phyloP scores from a whole-genome alignment of 1,140 invertebrate species.

The Drosophila sturtevanti region DNA sequence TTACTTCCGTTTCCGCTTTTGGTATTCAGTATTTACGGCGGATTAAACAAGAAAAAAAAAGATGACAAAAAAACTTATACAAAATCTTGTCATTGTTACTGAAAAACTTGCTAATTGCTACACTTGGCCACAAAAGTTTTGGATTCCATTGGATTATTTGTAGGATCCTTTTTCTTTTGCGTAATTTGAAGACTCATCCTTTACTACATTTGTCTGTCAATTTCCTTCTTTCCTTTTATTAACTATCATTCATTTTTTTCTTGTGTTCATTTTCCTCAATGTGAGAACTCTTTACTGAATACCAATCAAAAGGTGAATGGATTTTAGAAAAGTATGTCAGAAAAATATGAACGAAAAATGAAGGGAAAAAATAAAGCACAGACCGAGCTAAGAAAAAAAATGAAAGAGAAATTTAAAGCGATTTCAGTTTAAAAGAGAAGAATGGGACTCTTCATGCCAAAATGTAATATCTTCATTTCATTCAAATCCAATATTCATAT shows the following conservation, averaged over 20 bases:
- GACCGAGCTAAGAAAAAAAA: not conserved
- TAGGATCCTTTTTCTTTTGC: too few relatives aligned
- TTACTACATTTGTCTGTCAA: not conserved
- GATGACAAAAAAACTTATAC: conserved; percentile 29
- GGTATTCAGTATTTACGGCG: not conserved
- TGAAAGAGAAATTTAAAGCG: not conserved
- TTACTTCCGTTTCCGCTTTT: conserved; percentile 38
- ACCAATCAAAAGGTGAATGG: not conserved
- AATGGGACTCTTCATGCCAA: too few relatives aligned
- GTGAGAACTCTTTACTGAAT: not conserved
- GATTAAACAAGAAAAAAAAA: too few relatives aligned
- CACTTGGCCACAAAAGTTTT: not conserved
- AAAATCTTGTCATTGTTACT: not conserved
- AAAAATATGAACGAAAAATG: not conserved
- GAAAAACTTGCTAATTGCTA: not conserved
- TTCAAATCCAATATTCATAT: too few relatives aligned
- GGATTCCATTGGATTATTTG: not conserved
- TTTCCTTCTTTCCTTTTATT: not conserved
- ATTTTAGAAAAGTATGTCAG: not conserved
- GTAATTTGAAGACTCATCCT: not conserved
- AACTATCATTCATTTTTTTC: not conserved
- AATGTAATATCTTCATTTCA: too few relatives aligned
- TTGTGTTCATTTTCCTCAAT: not conserved
- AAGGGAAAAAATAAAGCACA: not conserved
- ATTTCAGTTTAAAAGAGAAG: too few relatives aligned